Conservation (phyloP, 2,797 vertebrate genomes). For the Onychomys arenicola region DNA sequence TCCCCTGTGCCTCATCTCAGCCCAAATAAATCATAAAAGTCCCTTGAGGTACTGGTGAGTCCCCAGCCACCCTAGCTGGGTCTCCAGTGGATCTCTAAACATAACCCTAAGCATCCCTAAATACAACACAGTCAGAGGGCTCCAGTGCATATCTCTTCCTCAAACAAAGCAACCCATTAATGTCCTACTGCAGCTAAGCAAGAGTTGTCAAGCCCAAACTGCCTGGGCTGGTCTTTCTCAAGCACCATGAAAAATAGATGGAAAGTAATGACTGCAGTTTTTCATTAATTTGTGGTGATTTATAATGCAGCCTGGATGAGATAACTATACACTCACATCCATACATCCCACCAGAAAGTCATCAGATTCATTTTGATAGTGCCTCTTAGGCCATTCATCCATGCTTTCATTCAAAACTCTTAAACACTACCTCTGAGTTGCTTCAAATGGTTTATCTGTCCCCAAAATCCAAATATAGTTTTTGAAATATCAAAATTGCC, state of each 20-base stretch:
- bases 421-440: neutral
- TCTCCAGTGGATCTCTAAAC: neutral
- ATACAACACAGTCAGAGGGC: rapidly evolving
- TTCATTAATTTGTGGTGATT: neutral
- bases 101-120: neutral
- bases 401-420: neutral
- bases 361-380: too few species aligned
- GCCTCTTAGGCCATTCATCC: neutral
- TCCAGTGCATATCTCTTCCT: neutral
- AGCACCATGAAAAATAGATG: neutral
- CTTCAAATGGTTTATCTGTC: neutral
- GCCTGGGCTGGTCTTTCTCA: neutral
- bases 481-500: neutral
- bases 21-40: neutral
- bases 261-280: neutral
- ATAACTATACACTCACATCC: too few species aligned
- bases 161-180: neutral
- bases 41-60: neutral
- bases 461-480: neutral
- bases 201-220: neutral
- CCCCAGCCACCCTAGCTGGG: too few species aligned
- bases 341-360: rapidly evolving
- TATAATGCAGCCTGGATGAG: neutral
- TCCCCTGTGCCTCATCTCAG: neutral
- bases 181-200: neutral